A percentile compares a stretch with the other conserved stretches of the same genome.
These are phyloP conservation scores for Coturnix japonica DNA, from an alignment of 2,113 vertebrate genomes.

Conservation along the genomic window DNA sequence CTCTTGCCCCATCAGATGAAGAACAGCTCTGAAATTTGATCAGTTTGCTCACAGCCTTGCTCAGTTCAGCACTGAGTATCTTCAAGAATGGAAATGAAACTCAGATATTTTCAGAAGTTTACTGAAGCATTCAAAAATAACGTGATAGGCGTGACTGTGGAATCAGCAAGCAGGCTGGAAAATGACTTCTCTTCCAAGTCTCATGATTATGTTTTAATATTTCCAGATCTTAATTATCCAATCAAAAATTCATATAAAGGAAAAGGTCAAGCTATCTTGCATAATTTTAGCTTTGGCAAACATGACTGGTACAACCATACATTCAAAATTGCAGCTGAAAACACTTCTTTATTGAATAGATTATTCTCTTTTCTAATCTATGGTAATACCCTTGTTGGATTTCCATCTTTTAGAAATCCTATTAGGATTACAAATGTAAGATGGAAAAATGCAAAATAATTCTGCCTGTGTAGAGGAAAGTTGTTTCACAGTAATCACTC, in stretches of 20 bases:
- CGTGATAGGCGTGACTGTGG: not conserved
- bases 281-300: not conserved
- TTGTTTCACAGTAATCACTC: not conserved
- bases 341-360: not conserved
- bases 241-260: not conserved
- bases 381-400: not conserved
- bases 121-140: not conserved
- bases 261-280: not conserved
- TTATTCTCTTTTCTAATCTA: not conserved
- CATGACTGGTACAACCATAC: not conserved
- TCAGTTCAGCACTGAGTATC: not conserved
- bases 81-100: not conserved
- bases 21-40: not conserved
- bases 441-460: slow-evolving; percentile 7
- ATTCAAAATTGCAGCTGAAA: not conserved
- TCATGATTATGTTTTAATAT: not conserved
- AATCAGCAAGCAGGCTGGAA: not conserved
- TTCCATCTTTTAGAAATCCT: not conserved
- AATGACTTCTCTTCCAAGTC: not conserved
- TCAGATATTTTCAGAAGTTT: not conserved
- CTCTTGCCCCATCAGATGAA: not conserved
- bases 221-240: not conserved
- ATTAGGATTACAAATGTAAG: not conserved
- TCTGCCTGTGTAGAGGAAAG: not conserved
- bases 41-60: not conserved